phyloP scores from a whole-genome alignment of 2,797 vertebrate species.

The Erithacus rubecula region DNA sequence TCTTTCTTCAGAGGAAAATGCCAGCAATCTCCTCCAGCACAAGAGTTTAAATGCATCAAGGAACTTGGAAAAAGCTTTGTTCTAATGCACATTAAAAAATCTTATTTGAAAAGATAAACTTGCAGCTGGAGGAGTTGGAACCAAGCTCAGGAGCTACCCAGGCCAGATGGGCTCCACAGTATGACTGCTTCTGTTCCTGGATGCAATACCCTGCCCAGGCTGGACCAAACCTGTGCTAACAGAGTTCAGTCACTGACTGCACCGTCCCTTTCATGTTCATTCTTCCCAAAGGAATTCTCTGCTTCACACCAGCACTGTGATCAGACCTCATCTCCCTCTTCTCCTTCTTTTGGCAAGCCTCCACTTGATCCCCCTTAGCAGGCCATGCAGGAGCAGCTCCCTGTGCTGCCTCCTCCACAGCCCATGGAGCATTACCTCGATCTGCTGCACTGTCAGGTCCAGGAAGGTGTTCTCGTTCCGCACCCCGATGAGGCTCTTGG shows the following conservation, averaged over 20 bases:
- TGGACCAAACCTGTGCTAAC: not conserved
- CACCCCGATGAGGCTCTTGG: conserved; percentile 96
- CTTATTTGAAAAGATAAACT: not conserved
- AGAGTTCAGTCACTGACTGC: fast-evolving
- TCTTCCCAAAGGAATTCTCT: not conserved
- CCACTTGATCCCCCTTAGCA: not conserved
- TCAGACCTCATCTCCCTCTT: not conserved
- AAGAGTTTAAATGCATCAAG: not conserved
- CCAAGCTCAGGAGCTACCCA: not conserved
- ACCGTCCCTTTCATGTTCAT: fast-evolving
- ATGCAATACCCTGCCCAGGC: not conserved
- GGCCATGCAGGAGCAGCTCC: not conserved
- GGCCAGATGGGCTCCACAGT: not conserved
- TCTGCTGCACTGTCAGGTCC: conserved; percentile 97
- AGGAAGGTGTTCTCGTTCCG: conserved; percentile 98
- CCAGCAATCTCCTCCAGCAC: not conserved
- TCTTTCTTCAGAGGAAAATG: not conserved
- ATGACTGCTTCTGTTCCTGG: not conserved
- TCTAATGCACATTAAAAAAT: not conserved
- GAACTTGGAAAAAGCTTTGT: conserved; percentile 10
- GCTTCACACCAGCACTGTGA: not conserved
- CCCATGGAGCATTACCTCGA: conserved; percentile 80
- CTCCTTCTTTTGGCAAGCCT: not conserved
- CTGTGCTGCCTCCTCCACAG: not conserved
- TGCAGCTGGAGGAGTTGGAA: not conserved